Evolutionary conservation across 1,140 invertebrate species (phyloP), one percentile per base, ranked within the genome.

Genomic region (Apis florea): DNA sequence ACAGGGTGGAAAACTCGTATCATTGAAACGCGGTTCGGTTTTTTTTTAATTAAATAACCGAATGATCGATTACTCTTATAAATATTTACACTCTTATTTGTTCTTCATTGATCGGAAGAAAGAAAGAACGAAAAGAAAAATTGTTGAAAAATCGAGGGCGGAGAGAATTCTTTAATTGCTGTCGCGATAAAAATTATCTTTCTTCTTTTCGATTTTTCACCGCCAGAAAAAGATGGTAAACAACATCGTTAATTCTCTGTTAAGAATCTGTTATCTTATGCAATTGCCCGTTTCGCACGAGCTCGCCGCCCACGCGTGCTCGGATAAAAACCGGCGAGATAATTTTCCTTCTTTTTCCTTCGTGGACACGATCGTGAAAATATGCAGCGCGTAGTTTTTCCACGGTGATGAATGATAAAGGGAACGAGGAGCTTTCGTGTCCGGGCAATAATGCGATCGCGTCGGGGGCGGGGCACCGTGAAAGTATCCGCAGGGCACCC

Each of bases 401-500:
- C 49, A 9, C 58, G 12, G 49, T 26, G 69, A 70, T 70, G 31
- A 54, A 58, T 59, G 47, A 67, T 58, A 31, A 66, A 72, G 66
- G 19, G 63, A 58, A 86, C 54, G 59, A 72, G 17, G 17, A 72
- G 76, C 76, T 86, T 86, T 76, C 75, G 56, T 76, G 59, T 83
- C 58, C 61, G 15, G 56, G 71, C 56, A 61, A 87, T 77, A 86
- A 80, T 63, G 68, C 49, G 68, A 82, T 82, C 77, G 74, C 79
- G 77, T 81, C 63, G 83, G 69, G 83, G 88, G 86, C 86, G 85
- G 83, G 77, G 83, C 87, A 83, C 66, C 64, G 63, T 67, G 70
- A 71, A 84, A 81, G 82, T 77, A 81, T 82, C 84, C 78, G 24
- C 77, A 77, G 80, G 79, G 79, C 86, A 88, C 73, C 72, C 84